Conservation (phyloP, 2,113 vertebrate species). For the Lipophrys pholis region DNA sequence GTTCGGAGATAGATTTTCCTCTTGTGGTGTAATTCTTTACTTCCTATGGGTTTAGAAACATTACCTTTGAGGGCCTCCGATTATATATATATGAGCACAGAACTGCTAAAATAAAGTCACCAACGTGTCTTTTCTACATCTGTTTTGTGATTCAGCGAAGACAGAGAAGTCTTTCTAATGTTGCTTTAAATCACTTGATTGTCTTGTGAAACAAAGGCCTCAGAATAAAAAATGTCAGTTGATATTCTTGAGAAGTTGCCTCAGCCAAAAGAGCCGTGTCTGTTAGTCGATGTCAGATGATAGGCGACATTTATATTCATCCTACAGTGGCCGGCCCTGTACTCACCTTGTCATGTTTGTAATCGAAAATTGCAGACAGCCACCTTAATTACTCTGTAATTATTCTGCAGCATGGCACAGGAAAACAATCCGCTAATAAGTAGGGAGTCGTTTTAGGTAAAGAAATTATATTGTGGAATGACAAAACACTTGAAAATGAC, state of each 20-base stretch:
- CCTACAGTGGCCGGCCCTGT: not conserved
- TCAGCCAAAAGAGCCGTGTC: not conserved
- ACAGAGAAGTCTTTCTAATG: constrained; percentile 26
- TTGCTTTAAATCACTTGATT: constrained; percentile 33
- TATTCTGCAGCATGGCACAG: not conserved
- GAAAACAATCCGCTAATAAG: not conserved
- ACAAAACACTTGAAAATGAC: not conserved
- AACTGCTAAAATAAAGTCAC: not conserved
- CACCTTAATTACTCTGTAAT: constrained; percentile 25
- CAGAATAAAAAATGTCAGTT: constrained; percentile 4
- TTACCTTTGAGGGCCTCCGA: not conserved
- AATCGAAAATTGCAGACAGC: constrained; percentile 17
- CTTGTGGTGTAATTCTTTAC: constrained; percentile 1
- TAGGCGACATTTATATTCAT: constrained; percentile 9
- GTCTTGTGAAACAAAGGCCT: constrained; percentile 18
- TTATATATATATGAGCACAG: constrained; percentile 14
- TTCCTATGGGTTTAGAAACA: constrained; percentile 3
- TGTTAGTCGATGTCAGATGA: constrained; percentile 15
- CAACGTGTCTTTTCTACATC: not conserved
- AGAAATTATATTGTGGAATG: not conserved
- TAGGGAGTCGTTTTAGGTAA: not conserved
- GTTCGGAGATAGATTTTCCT: constrained; percentile 19
- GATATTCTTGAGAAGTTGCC: constrained; percentile 22
- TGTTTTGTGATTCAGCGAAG: constrained; percentile 35
- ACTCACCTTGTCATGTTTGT: not conserved